Base-by-base conservation (phyloP, 2,797 vertebrate species). In the Falco concolor region DNA sequence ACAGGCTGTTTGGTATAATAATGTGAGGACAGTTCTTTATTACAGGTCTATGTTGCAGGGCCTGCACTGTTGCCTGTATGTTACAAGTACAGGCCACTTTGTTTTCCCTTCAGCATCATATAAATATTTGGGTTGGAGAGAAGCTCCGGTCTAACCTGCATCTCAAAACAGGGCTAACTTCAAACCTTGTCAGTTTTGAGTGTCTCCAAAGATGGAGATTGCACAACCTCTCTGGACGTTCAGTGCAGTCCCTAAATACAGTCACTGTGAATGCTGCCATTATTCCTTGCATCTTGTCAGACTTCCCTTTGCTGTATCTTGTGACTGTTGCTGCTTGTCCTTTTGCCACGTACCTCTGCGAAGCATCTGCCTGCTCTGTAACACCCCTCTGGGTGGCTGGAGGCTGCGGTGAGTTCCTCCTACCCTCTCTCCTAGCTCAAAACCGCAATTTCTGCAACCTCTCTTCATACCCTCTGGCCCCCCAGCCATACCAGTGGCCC, bases 111-210 rank as follows among this genome's bases (percentile, higher is more conserved):
- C 45, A 78, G 82, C 36, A 80, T 86, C 50, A 2, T 53, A 32
- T 87, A 95, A 96, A 94, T 95, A 93, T 95, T 95, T 95, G 79
- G 65, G 19, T 87, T 95, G 93, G 85, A 90, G 78, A 42, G 65
- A 67, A 86, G 53, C 53, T 67, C 70, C 40, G 85, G 27, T 64
- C 23, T 77, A 72, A 85, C 73, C 75, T 78, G 60, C 7, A 8
- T 34, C 73, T 89, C 85, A 42, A 70, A 81, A 61, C 60, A 85
- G 49, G 68, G 30, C 28, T 8, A 8, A 36, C 49, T 83, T 19
- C 7, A 5, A 87, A 75, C 64, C 60, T 64, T 56, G 72, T 30
- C n/a, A 44, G n/a, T 67, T 70, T 79, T 50, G 63, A 52, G 78
- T 11, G 60, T 77, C 36, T 83, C 52, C 56, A 18, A 67, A 85